Evolutionary conservation across 2,113 vertebrate genomes (phyloP).

Genomic region (Indicator maculatus): DNA sequence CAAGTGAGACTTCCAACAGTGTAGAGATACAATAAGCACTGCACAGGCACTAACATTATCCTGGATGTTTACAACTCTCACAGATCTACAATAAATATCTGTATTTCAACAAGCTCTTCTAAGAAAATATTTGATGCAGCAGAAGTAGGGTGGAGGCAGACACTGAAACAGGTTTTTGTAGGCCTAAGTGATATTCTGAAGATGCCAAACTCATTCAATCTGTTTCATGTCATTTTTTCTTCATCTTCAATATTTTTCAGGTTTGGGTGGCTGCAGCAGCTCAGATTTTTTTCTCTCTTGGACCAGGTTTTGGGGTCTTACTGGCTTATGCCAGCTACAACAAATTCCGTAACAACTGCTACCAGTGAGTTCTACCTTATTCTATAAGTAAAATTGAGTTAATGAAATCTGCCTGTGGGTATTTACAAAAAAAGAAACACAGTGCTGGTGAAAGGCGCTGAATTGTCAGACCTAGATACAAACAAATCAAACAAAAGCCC

Average conservation of each 20-base stretch:
- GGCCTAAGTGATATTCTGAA: neutral
- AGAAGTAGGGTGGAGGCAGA: neutral
- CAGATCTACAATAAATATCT: neutral
- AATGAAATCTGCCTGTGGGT: neutral
- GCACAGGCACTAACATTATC: neutral
- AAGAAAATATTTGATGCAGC: neutral
- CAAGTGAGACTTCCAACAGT: neutral
- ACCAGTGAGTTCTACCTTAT: conserved; percentile 85
- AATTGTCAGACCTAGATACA: neutral
- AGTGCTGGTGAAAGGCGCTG: neutral
- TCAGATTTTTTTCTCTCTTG: conserved; percentile 98
- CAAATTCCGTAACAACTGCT: conserved; percentile 98
- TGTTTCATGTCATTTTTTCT: neutral
- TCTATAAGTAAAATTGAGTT: neutral
- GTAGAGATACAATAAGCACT: neutral
- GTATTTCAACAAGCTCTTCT: neutral
- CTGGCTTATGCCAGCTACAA: conserved; percentile 98
- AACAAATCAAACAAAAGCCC: neutral
- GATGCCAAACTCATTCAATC: neutral
- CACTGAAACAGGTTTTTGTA: neutral
- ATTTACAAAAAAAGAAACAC: neutral
- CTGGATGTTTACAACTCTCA: neutral
- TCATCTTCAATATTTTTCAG: conserved; percentile 73
- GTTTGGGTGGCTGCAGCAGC: conserved; percentile 98
- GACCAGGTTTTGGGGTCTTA: conserved; percentile 95